Base-by-base conservation (phyloP, 2,113 vertebrate genomes). In the Lophura nycthemera region DNA sequence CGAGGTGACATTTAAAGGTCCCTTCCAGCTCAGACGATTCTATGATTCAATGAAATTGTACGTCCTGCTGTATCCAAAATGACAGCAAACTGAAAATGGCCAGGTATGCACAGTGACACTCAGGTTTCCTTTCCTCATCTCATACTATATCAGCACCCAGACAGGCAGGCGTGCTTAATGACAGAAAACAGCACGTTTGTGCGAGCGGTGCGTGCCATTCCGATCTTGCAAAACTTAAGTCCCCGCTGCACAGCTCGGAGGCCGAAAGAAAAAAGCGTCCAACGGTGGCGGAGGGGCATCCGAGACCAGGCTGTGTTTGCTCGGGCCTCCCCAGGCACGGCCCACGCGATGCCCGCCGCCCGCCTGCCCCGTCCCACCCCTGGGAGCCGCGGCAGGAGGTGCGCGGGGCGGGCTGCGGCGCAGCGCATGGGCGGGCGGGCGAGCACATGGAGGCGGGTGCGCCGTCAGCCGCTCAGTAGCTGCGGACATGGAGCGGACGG, bases 331-430 rank as follows among this genome's bases (percentile, higher is more conserved):
- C 69, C 81, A 42, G 29, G 84, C 65, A 25, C 40, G 56, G 81
- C 80, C 80, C 95, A 96, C 40, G 73, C 88, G 92, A 61, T n/a
- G 65, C 11, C 67, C 80, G 67, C 73, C 47, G 93, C 72, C 34
- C 56, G 50, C 30, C 63, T 56, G 14, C 57, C 19, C 32, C 10
- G 52, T 21, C 32, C 52, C 52, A 54, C 52, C 52, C 27, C 52
- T 29, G 42, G 75, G 80, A 54, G 66, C 42, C 8, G 43, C 75
- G 5, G 75, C 63, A 27, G 52, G 38, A 66, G 83, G 86, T 67
- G 16, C 14, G 17, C 21, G 59, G 3, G 66, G 47, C 64, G 59
- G 69, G 38, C 43, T 72, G 2, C 9, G 15, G 16, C 1, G 4
- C 79, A 1, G 38, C 24, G 27, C 50, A 54, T 16, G 60, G 3